Evolutionary conservation across 2,113 vertebrate genomes (phyloP).

Genomic region (Daboia siamensis): DNA sequence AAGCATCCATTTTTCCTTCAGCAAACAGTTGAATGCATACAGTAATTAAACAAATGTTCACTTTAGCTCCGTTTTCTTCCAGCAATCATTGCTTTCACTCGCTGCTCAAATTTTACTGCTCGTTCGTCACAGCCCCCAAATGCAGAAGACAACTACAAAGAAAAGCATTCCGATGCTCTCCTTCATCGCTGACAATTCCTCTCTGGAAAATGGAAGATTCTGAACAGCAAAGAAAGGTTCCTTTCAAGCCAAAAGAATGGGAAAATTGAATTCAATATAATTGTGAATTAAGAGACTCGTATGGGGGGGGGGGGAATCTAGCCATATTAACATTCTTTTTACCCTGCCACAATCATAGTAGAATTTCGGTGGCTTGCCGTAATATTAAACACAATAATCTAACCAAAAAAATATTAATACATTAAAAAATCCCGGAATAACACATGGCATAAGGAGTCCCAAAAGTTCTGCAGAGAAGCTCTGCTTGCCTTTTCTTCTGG

Average conservation of each 20-base stretch:
- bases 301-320: background rate
- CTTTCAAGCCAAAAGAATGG: background rate
- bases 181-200: conserved; percentile 43
- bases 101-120: conserved; percentile 33
- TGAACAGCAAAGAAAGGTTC: background rate
- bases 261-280: background rate
- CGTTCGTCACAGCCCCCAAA: background rate
- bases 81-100: background rate
- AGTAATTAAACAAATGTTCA: conserved; percentile 50
- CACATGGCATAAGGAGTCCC: background rate
- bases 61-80: background rate
- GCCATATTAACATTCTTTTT: background rate
- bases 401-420: background rate
- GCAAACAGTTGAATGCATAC: conserved; percentile 45
- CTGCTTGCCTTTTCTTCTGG: background rate
- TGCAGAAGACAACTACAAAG: background rate
- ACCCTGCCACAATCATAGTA: background rate
- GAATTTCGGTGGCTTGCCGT: background rate
- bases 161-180: conserved; percentile 51
- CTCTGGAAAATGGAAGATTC: background rate
- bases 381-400: background rate
- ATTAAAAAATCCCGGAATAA: background rate
- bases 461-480: background rate
- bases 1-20: conserved; percentile 58
- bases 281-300: no score